Conservation (phyloP, 2,888 invertebrate species). For the Aleiodes testaceus region DNA sequence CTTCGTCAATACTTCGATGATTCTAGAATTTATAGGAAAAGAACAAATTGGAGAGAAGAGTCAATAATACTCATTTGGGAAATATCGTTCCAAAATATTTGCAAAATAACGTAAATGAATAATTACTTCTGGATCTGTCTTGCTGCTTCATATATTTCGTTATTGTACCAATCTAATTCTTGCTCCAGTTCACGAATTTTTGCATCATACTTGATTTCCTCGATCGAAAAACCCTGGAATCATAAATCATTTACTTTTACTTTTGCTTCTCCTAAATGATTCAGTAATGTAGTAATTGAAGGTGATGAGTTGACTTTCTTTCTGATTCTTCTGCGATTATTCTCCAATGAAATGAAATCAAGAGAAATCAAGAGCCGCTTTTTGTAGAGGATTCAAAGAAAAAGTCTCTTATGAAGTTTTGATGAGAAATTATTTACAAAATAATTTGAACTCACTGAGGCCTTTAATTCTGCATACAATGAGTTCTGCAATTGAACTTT, state of each 20-base stretch:
- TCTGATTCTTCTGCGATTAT: no score
- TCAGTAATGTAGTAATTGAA: no score
- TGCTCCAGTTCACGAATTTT: constrained; percentile 54
- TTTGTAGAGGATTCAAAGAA: no score
- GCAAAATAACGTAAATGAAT: background rate
- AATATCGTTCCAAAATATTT: background rate
- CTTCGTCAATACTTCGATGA: constrained; percentile 33
- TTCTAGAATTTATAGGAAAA: constrained; percentile 29
- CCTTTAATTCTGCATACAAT: constrained; percentile 57
- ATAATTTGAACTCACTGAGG: constrained; percentile 53
- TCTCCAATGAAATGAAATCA: no score
- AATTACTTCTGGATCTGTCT: constrained; percentile 50
- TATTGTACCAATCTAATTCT: constrained; percentile 53
- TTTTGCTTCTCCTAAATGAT: background rate
- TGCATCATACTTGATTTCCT: constrained; percentile 45
- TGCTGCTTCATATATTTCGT: constrained; percentile 49
- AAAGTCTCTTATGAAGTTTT: no score
- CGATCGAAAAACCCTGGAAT: constrained; percentile 56
- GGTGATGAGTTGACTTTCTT: no score
- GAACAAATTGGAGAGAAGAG: no score
- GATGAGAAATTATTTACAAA: background rate
- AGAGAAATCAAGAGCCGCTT: no score
- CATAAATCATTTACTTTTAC: constrained; percentile 23
- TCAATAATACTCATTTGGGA: no score
- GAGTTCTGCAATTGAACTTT: constrained; percentile 50